Conservation (phyloP, 2,888 invertebrate genomes). For the Hyposoter dolosus region DNA sequence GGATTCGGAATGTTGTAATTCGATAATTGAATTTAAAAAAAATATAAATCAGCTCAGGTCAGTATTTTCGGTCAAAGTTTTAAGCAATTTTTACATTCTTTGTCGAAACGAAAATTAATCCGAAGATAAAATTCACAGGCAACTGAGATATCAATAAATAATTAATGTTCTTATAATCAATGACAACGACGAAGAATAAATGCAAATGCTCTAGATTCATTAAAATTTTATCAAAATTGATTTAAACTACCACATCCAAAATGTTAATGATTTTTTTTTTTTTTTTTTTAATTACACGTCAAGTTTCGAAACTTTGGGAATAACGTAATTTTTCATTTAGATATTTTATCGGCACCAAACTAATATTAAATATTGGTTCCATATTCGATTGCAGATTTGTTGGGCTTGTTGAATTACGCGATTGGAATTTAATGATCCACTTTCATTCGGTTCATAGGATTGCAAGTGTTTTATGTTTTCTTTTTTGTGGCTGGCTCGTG, state of each 20-base stretch:
- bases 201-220: no score
- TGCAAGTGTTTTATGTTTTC: neutral
- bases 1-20: neutral
- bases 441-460: slow-evolving; percentile 23
- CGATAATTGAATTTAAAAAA: neutral
- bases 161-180: no score
- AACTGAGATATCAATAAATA: no score
- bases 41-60: neutral
- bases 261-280: neutral
- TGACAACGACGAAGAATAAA: no score
- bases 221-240: no score
- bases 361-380: neutral
- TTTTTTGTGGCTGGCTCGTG: neutral
- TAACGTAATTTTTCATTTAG: neutral
- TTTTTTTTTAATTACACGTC: neutral
- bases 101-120: no score
- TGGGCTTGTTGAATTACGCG: neutral
- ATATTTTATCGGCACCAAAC: neutral
- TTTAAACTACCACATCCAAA: neutral
- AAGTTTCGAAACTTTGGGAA: neutral
- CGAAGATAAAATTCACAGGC: no score
- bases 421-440: slow-evolving; percentile 50
- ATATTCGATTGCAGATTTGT: slow-evolving; percentile 15
- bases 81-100: no score
- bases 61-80: no score